phyloP scores from a whole-genome alignment of 2,797 vertebrate species.

The Molossus alvarezi region DNA sequence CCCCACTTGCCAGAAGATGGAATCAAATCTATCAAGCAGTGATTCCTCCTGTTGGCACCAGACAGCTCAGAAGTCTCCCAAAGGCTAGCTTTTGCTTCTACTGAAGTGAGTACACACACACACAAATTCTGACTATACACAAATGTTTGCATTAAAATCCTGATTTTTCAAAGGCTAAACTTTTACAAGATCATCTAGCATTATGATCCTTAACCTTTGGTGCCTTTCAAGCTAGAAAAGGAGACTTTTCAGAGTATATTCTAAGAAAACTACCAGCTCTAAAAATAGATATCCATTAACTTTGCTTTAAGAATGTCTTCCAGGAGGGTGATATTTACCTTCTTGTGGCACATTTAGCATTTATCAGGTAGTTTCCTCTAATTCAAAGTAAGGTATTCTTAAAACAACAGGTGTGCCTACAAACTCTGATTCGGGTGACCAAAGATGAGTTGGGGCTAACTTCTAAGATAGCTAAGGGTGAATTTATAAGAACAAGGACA shows the following conservation, averaged over 20 bases:
- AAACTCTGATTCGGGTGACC: neutral
- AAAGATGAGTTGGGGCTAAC: neutral
- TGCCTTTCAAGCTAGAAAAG: neutral
- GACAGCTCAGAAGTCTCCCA: neutral
- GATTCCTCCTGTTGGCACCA: neutral
- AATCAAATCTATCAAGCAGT: constrained; percentile 34
- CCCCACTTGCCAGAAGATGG: neutral
- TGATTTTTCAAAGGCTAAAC: constrained; percentile 59
- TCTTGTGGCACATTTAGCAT: neutral
- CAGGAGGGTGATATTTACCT: neutral
- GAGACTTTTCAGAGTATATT: neutral
- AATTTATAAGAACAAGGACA: constrained; percentile 8
- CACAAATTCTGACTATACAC: neutral
- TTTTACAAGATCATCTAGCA: neutral
- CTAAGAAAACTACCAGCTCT: neutral
- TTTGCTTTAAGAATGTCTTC: neutral
- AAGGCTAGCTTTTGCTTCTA: neutral
- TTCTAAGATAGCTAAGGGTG: neutral
- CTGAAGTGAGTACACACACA: neutral
- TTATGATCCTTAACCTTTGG: neutral
- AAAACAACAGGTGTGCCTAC: neutral
- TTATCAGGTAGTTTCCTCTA: neutral
- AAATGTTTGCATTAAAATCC: neutral
- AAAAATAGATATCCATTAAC: neutral
- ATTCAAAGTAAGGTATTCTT: neutral